Conservation (phyloP, 1,140 invertebrate species). For the Hormaphis cornu region DNA sequence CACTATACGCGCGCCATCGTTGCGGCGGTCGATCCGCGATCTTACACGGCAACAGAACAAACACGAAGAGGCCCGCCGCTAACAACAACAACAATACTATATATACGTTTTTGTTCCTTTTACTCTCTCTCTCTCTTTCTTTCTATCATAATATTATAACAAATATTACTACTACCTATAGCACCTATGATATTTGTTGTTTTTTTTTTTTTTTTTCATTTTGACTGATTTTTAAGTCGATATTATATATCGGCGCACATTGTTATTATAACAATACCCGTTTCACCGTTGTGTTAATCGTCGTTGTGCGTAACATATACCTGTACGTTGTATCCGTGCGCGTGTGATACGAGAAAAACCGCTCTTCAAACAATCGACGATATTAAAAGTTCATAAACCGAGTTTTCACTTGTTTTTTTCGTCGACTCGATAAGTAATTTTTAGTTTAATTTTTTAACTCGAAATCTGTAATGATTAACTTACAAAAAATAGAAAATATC, state of each 20-base stretch:
- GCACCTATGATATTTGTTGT: too few relatives aligned
- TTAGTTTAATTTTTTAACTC: too few relatives aligned
- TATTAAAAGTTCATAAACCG: too few relatives aligned
- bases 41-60: not conserved
- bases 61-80: conserved; percentile 16
- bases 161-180: too few relatives aligned
- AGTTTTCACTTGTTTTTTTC: too few relatives aligned
- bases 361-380: too few relatives aligned
- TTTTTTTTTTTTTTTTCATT: conserved; percentile 12
- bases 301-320: not conserved
- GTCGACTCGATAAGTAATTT: too few relatives aligned
- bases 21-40: not conserved
- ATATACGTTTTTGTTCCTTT: conserved; percentile 28
- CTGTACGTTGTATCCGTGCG: too few relatives aligned
- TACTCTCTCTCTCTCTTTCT: not conserved
- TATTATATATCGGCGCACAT: not conserved
- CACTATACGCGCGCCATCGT: not conserved
- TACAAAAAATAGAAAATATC: too few relatives aligned
- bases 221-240: conserved; percentile 20
- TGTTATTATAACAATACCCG: not conserved
- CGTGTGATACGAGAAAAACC: too few relatives aligned
- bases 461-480: too few relatives aligned
- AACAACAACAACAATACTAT: conserved; percentile 4
- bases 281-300: not conserved
- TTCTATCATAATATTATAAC: not conserved